A percentile compares a stretch with the other conserved stretches of the same genome.
Evolutionary conservation across 2,113 vertebrate genomes (phyloP).

Genomic region (Tamias sibiricus): DNA sequence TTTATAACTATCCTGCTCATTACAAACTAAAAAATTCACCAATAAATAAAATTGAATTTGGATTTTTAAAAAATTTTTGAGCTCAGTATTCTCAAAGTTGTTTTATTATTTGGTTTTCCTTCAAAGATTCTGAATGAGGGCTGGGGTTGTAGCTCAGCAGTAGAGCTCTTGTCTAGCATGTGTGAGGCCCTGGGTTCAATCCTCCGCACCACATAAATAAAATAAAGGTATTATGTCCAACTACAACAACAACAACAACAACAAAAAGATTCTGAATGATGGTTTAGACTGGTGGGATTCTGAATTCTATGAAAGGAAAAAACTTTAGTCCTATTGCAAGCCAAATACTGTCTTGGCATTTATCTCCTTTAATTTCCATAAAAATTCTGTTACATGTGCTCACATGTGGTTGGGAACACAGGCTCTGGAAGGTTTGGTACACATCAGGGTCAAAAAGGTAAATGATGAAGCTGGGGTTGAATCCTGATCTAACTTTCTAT

Average conservation of each 20-base stretch:
- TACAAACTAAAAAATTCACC: background rate
- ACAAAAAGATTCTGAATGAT: background rate
- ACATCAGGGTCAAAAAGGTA: background rate
- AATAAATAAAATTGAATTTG: background rate
- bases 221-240: too few species aligned
- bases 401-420: background rate
- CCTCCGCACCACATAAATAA: too few species aligned
- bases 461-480: background rate
- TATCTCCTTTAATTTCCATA: background rate
- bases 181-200: too few species aligned
- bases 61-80: background rate
- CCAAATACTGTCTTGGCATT: background rate
- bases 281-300: background rate
- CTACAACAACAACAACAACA: too few species aligned
- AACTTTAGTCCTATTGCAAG: background rate
- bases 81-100: background rate
- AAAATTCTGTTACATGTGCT: background rate
- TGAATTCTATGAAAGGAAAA: background rate
- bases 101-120: conserved; percentile 35
- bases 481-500: background rate
- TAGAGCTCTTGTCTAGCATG: too few species aligned
- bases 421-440: background rate
- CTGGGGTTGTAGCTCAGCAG: too few species aligned
- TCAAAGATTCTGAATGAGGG: too few species aligned
- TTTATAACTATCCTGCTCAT: background rate